Conservation (phyloP, 53 echinoderm and acorn worm genomes). For the Echinometra lucunter region DNA sequence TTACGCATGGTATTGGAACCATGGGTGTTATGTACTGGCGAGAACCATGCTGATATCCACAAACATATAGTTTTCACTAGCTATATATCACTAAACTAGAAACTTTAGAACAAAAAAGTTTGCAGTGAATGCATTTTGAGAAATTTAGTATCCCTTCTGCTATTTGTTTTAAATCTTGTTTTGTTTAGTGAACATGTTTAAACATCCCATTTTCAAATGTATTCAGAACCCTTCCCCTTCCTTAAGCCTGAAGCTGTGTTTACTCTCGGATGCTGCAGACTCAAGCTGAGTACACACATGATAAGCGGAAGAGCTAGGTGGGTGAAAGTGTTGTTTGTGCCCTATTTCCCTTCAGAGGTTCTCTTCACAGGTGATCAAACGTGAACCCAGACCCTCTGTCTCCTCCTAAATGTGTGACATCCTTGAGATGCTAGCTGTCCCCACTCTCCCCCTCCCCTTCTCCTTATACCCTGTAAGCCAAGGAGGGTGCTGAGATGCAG, state of each 20-base stretch:
- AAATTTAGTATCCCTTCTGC: too few relatives aligned
- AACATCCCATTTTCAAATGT: neutral
- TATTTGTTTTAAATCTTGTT: neutral
- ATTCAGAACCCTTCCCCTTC: neutral
- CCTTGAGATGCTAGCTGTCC: neutral
- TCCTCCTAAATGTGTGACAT: slow-evolving; percentile 7
- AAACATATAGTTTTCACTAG: too few relatives aligned
- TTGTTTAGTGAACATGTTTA: neutral
- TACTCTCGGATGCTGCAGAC: neutral
- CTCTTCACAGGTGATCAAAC: slow-evolving; percentile 1
- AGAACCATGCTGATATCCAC: too few relatives aligned
- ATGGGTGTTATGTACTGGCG: too few relatives aligned
- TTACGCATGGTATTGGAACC: too few relatives aligned
- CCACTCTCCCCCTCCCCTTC: neutral
- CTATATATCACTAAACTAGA: too few relatives aligned
- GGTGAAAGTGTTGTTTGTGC: neutral
- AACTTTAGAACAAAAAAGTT: too few relatives aligned
- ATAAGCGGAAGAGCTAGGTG: neutral
- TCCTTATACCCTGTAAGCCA: neutral
- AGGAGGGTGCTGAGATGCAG: neutral
- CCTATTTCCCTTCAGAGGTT: neutral
- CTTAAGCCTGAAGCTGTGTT: neutral
- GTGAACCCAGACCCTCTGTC: neutral
- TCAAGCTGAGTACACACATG: neutral
- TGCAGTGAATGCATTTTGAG: too few relatives aligned